Percentiles rank a stretch among this genome's conserved stretches.
Evolutionary conservation across 2,888 invertebrate species (phyloP).

Genomic region (Melinopterus prodromus): DNA sequence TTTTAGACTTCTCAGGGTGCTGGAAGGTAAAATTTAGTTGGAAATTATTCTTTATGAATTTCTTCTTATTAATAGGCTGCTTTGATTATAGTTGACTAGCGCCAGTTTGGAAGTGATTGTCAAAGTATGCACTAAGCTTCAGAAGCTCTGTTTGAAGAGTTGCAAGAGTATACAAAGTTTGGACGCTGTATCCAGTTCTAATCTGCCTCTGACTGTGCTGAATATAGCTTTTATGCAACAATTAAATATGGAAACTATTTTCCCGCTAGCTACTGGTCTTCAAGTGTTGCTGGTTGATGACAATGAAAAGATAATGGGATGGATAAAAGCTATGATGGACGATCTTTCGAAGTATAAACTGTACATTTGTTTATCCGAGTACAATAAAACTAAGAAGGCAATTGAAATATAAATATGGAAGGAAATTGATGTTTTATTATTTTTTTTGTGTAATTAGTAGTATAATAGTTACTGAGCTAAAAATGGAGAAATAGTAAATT

Average conservation of each 20-base stretch:
- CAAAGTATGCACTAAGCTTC: slow-evolving; percentile 43
- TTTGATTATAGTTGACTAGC: slow-evolving; percentile 41
- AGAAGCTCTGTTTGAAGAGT: slow-evolving; percentile 44
- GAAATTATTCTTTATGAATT: not conserved
- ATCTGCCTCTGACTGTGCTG: slow-evolving; percentile 40
- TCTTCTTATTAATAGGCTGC: not conserved
- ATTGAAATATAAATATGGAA: slow-evolving; percentile 20
- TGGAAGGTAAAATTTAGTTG: slow-evolving; percentile 39
- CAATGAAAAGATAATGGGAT: slow-evolving; percentile 30
- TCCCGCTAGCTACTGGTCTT: slow-evolving; percentile 38
- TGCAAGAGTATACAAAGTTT: slow-evolving; percentile 46
- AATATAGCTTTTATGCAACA: slow-evolving; percentile 47
- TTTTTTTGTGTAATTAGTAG: not conserved
- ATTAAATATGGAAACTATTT: slow-evolving; percentile 33
- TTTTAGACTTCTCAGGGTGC: slow-evolving; percentile 48
- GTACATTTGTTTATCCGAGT: slow-evolving; percentile 43
- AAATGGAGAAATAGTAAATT: not conserved
- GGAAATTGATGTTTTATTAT: not conserved
- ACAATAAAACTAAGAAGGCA: slow-evolving; percentile 36
- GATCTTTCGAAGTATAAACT: slow-evolving; percentile 31
- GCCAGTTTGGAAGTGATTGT: slow-evolving; percentile 43
- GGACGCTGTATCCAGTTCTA: slow-evolving; percentile 40
- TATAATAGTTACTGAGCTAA: not conserved
- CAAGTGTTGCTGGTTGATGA: slow-evolving; percentile 43
- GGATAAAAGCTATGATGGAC: slow-evolving; percentile 26